Base-by-base conservation (phyloP, 2,888 invertebrate species). In the Eupithecia exiguata region DNA sequence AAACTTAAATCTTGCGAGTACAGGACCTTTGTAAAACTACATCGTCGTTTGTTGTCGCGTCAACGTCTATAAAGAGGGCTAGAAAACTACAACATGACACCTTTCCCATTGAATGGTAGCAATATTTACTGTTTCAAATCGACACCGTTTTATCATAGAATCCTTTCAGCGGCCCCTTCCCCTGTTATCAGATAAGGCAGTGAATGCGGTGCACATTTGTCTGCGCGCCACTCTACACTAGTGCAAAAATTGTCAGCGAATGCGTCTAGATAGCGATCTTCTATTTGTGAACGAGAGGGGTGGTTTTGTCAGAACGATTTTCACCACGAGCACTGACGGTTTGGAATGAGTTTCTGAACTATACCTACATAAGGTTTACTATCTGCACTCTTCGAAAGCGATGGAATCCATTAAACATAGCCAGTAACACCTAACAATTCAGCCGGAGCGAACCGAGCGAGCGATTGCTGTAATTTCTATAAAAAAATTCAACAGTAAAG, bases 241-340 rank as follows among this genome's bases (percentile, higher is more conserved):
- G 94, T 93, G 94, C 92, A 92, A 93, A 94, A 94, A 94, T 93
- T 91, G 93, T 90, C 91, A 91, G 91, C 87, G 90, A 91, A 91
- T 91, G 91, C 86, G 86, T 80, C 88, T 88, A 92, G 94, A 94
- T 94, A 91, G 89, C 81, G 89, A 94, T 94, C 94, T 92, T 86
- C 87, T 88, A 91, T 93, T 92, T 91, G 90, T 84, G 85, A 80
- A 81, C 80, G 82, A 80, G 81, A 84, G 85, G 87, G 89, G 78
- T 73, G 77, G 72, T 68, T 76, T 77, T 70, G 67, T 62, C 65
- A 36, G 62, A 46, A 74, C 69, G 63, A 77, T 77, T 78, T 78
- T 69, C 78, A 78, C 69, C 70, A 71, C 70, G 62, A 75, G 70
- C 70, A 63, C 74, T 65, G 72, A 72, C 71, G 68, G 68, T 74